Evolutionary conservation across 2,888 invertebrate species (phyloP).

Genomic region (Andricus curvator): DNA sequence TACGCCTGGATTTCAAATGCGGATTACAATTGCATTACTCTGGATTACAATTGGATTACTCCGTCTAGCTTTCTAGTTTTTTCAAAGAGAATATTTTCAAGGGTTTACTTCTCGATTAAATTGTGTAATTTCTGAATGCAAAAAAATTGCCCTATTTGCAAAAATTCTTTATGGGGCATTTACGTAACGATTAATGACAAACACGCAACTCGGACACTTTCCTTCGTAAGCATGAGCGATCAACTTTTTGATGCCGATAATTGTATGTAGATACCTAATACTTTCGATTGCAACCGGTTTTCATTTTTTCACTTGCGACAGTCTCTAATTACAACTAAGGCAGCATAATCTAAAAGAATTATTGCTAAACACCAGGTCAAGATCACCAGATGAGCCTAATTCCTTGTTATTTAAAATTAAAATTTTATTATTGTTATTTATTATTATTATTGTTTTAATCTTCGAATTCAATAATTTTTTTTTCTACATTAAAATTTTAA

Average conservation of each 20-base stretch:
- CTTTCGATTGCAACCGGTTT: slow-evolving; percentile 35
- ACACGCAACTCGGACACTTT: slow-evolving; percentile 1
- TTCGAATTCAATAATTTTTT: no score
- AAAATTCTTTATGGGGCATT: not conserved
- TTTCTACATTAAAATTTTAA: no score
- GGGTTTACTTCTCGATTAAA: no score
- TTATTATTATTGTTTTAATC: no score
- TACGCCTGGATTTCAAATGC: no score
- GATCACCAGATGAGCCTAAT: not conserved
- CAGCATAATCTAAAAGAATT: slow-evolving; percentile 1
- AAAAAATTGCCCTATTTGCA: not conserved
- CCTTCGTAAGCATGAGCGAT: not conserved
- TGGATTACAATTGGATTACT: no score
- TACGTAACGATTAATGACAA: slow-evolving; percentile 4
- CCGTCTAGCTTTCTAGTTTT: no score
- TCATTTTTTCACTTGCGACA: slow-evolving; percentile 28
- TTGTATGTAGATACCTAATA: not conserved
- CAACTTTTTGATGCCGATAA: slow-evolving; percentile 8
- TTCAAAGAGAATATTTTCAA: no score
- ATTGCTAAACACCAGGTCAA: slow-evolving; percentile 1
- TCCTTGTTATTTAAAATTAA: not conserved
- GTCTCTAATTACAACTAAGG: not conserved
- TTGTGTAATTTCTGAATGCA: no score
- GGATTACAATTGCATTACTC: no score
- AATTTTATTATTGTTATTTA: not conserved